phyloP scores from a whole-genome alignment of 1,140 invertebrate species.

The Diplogasteroides magnus region DNA sequence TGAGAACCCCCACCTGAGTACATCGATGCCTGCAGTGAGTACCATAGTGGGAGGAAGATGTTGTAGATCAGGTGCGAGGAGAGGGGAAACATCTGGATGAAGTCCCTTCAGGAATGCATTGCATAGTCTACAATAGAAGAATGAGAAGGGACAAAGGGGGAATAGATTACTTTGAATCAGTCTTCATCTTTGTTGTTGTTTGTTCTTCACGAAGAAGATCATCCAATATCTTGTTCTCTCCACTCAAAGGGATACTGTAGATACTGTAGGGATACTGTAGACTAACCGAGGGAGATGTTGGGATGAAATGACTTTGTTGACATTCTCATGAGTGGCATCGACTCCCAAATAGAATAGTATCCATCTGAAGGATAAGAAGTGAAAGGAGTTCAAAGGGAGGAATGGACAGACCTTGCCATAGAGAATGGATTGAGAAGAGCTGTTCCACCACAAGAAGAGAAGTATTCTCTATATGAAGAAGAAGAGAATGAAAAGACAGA shows the following conservation, averaged over 20 bases:
- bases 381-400: no score
- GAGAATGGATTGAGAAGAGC: constrained; percentile 29
- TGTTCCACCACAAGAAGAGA: constrained; percentile 19
- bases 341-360: constrained; percentile 30
- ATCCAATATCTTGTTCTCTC: no score
- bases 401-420: constrained; percentile 30
- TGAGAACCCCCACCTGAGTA: not conserved
- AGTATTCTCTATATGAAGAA: constrained; percentile 32
- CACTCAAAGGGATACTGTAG: no score
- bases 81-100: not conserved
- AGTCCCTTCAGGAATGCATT: no score
- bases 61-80: not conserved
- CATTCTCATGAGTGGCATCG: constrained; percentile 7
- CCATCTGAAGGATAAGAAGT: constrained; percentile 13
- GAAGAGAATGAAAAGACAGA: constrained; percentile 25
- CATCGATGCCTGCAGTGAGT: not conserved
- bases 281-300: constrained; percentile 16
- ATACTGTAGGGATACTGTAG: not conserved
- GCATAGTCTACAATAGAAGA: no score
- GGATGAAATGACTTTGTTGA: constrained; percentile 25
- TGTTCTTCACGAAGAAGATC: no score
- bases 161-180: no score
- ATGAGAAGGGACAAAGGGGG: no score
- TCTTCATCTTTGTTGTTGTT: no score
- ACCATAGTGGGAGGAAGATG: not conserved